phyloP scores from a whole-genome alignment of 2,113 vertebrate genomes.

The Rattus rattus region DNA sequence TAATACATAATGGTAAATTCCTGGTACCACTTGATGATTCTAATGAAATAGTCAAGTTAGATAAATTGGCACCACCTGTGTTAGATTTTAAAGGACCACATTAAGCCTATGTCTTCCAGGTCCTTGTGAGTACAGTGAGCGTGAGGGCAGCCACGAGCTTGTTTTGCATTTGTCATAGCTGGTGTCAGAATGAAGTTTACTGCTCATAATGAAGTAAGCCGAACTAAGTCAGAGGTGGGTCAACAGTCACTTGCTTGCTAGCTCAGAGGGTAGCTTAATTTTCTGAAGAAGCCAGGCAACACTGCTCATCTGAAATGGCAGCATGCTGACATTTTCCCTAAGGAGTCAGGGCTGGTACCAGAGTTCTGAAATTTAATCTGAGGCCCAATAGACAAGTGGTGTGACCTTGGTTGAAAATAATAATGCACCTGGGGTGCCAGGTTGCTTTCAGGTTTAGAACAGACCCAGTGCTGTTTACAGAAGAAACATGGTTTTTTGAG shows the following conservation, averaged over 20 bases:
- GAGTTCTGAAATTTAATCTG: conserved; percentile 65
- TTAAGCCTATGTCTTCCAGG: neutral
- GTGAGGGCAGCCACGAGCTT: conserved; percentile 19
- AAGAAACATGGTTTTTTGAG: conserved; percentile 25
- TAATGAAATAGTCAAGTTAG: neutral
- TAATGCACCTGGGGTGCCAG: neutral
- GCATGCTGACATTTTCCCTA: conserved; percentile 62
- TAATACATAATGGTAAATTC: neutral
- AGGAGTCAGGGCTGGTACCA: conserved; percentile 39
- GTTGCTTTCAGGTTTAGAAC: conserved; percentile 56
- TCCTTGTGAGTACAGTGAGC: conserved; percentile 39
- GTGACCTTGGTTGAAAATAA: conserved; percentile 36
- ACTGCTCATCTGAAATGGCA: conserved; percentile 41
- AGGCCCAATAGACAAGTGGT: neutral
- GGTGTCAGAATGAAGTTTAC: conserved; percentile 3
- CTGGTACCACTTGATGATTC: neutral
- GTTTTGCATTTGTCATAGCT: conserved; percentile 9
- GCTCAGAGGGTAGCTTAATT: conserved; percentile 64
- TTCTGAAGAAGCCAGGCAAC: conserved; percentile 44
- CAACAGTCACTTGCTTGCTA: conserved; percentile 48
- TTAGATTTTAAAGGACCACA: neutral
- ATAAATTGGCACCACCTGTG: neutral
- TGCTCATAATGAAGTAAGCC: conserved; percentile 2
- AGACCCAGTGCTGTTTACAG: neutral
- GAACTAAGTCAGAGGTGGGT: neutral